Percentiles rank a stretch among this genome's conserved stretches.
These are phyloP conservation scores for Fopius arisanus DNA, from an alignment of 1,140 invertebrate genomes.

Conservation along the genomic window DNA sequence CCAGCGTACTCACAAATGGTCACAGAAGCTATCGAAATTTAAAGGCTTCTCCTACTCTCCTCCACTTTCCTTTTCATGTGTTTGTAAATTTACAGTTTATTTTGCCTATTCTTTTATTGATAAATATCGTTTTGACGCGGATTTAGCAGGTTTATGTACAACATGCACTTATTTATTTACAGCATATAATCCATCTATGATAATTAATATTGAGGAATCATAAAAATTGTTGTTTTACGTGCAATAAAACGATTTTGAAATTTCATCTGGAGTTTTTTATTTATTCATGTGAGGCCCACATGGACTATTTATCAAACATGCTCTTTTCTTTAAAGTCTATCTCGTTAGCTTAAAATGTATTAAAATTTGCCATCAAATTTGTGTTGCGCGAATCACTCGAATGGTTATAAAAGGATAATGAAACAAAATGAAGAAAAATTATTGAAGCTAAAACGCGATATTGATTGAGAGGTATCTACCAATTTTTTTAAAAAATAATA, in stretches of 20 bases:
- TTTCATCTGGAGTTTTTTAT: background rate
- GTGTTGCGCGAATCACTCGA: no score
- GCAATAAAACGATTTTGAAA: background rate
- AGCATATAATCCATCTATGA: background rate
- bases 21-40: background rate
- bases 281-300: no score
- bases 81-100: conserved; percentile 14
- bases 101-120: background rate
- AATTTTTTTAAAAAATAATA: no score
- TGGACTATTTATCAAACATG: no score
- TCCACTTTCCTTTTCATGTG: background rate
- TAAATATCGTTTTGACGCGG: background rate
- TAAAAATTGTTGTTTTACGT: background rate
- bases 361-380: no score
- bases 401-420: no score
- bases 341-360: no score
- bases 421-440: no score
- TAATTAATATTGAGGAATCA: background rate
- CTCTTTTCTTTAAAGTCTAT: no score
- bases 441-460: no score
- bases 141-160: background rate
- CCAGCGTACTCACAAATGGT: background rate
- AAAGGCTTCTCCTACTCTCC: background rate
- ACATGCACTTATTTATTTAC: conserved; percentile 29
- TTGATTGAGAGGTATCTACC: no score